Conservation (phyloP, 2,797 vertebrate genomes). For the Heterohyrax brucei region DNA sequence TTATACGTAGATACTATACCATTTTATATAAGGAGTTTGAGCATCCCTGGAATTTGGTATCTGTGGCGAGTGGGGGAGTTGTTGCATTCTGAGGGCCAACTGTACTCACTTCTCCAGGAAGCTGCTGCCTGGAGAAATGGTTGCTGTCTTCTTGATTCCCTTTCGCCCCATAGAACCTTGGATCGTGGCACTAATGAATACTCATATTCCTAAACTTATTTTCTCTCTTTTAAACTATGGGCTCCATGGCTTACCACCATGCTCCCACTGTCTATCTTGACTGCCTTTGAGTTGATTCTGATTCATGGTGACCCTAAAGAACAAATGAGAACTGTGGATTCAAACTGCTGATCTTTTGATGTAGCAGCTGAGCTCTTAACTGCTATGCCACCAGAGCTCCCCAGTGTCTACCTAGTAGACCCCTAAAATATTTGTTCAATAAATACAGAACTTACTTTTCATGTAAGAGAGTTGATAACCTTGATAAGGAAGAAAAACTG, state of each 20-base stretch:
- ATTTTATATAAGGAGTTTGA: too few relatives aligned
- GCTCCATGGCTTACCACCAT: not conserved
- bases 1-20: too few relatives aligned
- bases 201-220: not conserved
- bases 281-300: too few relatives aligned
- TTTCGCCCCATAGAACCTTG: not conserved
- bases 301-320: too few relatives aligned
- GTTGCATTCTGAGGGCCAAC: too few relatives aligned
- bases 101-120: slow-evolving; percentile 11
- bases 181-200: not conserved
- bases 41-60: too few relatives aligned
- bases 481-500: slow-evolving; percentile 50
- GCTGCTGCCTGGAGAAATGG: not conserved
- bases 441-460: slow-evolving; percentile 43
- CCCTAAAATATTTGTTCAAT: slow-evolving; percentile 12
- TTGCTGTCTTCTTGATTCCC: not conserved
- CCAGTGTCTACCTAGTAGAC: not conserved
- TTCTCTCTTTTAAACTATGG: not conserved
- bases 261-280: not conserved
- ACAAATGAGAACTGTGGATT: too few relatives aligned
- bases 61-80: too few relatives aligned
- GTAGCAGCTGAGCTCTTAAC: too few relatives aligned
- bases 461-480: slow-evolving; percentile 37
- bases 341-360: too few relatives aligned
- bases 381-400: too few relatives aligned